Evolutionary conservation across 2,113 vertebrate genomes (phyloP), one percentile per base, ranked within the genome.

Genomic region (Galbula dea): DNA sequence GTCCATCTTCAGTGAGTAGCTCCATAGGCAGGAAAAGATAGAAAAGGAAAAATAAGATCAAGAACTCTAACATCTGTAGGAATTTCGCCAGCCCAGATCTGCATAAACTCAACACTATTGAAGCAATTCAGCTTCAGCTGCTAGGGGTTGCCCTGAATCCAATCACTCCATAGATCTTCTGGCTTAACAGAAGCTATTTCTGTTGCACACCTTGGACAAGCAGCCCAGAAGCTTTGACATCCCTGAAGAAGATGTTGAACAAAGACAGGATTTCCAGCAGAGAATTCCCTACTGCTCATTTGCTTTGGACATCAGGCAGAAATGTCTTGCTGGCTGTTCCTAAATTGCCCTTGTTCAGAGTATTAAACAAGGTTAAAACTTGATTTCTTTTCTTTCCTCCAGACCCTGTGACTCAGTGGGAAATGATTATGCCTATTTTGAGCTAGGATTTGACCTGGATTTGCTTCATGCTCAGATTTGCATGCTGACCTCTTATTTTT

Each of bases 141-240:
- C 52, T 85, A 26, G 8, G 24, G 30, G 6, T 72, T 95, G 91
- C 83, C 61, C 68, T 34, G 32, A 52, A 24, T 65, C 62, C 18
- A 12, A 66, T 84, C 16, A 29, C n/a, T 75, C 86, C 7, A 2
- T 74, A 88, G 61, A 74, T 79, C n/a, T 62, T 91, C 15, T 92
- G 57, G 29, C 29, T 88, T 76, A 55, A 22, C 46, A 26, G 57
- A 57, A 87, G 55, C 24, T 62, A 8, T 51, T 91, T 89, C 21
- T 75, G n/a, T 84, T 68, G 36, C 2, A n/a, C 30, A 15, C 16
- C 13, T 85, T 69, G 12, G 15, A 43, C 0, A 0, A 73, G 12
- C n/a, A n/a, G 18, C 15, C 10, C n/a, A 24, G 58, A 62, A 37
- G 34, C 85, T 58, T 0, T 0, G 39, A n/a, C 16, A 23, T 55